Percentiles rank a stretch among this genome's conserved stretches.
phyloP scores from a whole-genome alignment of 2,888 invertebrate species.

The Subacronicta megacephala region DNA sequence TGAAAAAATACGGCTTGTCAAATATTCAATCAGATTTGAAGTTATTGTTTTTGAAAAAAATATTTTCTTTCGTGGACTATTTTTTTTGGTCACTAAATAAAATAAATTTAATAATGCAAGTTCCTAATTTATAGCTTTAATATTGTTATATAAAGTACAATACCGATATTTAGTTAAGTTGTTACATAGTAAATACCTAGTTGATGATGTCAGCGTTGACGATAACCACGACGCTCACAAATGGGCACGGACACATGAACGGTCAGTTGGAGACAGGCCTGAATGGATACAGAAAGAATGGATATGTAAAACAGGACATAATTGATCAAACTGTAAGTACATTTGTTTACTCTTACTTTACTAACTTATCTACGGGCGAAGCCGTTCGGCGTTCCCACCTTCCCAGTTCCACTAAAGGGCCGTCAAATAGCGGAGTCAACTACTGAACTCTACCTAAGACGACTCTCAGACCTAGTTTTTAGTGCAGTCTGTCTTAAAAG shows the following conservation, averaged over 20 bases:
- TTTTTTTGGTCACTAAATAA: neutral
- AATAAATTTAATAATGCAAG: conserved; percentile 32
- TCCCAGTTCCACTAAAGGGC: too few relatives aligned
- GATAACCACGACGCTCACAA: conserved; percentile 80
- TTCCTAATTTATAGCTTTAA: conserved; percentile 51
- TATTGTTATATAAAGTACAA: conserved; percentile 35
- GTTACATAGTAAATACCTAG: conserved; percentile 51
- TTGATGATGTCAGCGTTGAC: conserved; percentile 81
- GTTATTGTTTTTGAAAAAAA: conserved; percentile 33
- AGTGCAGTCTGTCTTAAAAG: neutral
- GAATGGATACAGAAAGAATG: conserved; percentile 82
- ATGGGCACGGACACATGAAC: conserved; percentile 79
- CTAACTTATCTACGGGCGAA: conserved; percentile 9
- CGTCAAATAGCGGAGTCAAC: too few relatives aligned
- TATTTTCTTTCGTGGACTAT: conserved; percentile 13
- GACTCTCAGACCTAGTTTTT: neutral
- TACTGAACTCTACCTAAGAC: too few relatives aligned
- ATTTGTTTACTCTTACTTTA: conserved; percentile 3
- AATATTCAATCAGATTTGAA: conserved; percentile 51
- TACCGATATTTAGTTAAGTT: conserved; percentile 32
- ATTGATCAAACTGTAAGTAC: conserved; percentile 74
- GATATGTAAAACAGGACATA: conserved; percentile 73
- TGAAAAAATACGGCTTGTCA: conserved; percentile 37
- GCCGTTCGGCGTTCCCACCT: too few relatives aligned
- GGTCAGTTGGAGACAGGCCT: conserved; percentile 76